Evolutionary conservation across 1,140 invertebrate species (phyloP).

Genomic region (Halictus rubicundus): DNA sequence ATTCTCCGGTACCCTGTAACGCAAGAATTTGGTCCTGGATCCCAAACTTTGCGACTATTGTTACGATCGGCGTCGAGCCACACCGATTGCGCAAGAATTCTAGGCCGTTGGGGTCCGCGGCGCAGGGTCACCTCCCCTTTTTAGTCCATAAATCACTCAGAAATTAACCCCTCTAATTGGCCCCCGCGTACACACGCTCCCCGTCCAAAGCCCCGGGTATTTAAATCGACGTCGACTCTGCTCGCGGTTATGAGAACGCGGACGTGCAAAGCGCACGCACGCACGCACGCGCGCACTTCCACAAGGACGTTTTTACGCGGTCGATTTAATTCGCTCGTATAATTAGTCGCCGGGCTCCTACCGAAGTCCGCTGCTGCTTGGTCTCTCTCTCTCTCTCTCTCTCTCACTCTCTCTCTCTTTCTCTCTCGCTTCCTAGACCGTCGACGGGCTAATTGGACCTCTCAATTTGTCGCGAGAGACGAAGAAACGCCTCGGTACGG

Average conservation of each 20-base stretch:
- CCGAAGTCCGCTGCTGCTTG: neutral
- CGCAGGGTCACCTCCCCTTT: constrained; percentile 58
- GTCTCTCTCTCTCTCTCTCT: too few species aligned
- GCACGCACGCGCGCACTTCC: neutral
- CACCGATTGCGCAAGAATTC: constrained; percentile 56
- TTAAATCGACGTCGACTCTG: constrained; percentile 57
- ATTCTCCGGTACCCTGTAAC: too few species aligned
- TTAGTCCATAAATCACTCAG: constrained; percentile 69
- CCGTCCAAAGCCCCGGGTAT: constrained; percentile 34
- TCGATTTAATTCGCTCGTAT: constrained; percentile 36
- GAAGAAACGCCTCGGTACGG: neutral
- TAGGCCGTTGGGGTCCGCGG: constrained; percentile 31
- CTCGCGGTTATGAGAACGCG: constrained; percentile 14
- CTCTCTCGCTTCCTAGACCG: neutral
- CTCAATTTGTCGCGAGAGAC: constrained; percentile 1
- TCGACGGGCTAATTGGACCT: constrained; percentile 9
- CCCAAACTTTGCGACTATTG: too few species aligned
- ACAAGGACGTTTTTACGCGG: constrained; percentile 36
- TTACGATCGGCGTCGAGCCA: constrained; percentile 25
- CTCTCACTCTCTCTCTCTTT: too few species aligned
- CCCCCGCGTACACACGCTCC: constrained; percentile 1
- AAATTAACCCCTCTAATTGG: constrained; percentile 74
- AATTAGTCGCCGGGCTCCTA: constrained; percentile 32
- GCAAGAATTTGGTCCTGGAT: too few species aligned
- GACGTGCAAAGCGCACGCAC: neutral